Percentiles rank a stretch among this genome's conserved stretches.
Conservation (phyloP, 2,113 vertebrate genomes). For the Corynorhinus townsendii region DNA sequence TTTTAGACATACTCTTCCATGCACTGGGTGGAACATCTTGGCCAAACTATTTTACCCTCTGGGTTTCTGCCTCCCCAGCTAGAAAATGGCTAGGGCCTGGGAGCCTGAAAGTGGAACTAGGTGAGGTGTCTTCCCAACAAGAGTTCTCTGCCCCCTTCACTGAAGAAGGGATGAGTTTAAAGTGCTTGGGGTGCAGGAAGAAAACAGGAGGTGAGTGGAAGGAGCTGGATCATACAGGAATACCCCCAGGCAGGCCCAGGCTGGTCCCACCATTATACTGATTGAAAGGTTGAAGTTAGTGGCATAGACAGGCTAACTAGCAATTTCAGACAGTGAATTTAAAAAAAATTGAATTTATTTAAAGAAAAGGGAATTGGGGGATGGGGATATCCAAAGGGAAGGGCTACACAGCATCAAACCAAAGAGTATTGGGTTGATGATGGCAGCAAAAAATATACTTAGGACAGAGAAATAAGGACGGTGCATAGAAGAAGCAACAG, state of each 20-base stretch:
- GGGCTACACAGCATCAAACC: too few relatives aligned
- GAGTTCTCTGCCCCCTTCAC: not conserved
- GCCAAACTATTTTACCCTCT: not conserved
- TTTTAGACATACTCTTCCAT: not conserved
- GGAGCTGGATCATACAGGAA: fast-evolving
- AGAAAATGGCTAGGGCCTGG: not conserved
- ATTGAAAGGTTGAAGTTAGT: too few relatives aligned
- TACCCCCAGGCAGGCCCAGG: not conserved
- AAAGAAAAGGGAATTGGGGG: too few relatives aligned
- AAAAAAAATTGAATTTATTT: too few relatives aligned
- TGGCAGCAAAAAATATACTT: too few relatives aligned
- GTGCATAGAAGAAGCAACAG: too few relatives aligned
- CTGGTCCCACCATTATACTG: not conserved
- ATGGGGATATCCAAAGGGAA: too few relatives aligned
- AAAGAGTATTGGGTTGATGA: too few relatives aligned
- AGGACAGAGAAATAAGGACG: too few relatives aligned
- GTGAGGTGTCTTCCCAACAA: not conserved
- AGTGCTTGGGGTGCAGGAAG: not conserved
- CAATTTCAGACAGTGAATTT: too few relatives aligned
- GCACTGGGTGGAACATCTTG: not conserved
- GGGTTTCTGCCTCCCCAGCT: not conserved
- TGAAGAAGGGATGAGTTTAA: not conserved
- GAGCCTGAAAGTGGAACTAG: not conserved
- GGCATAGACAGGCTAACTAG: too few relatives aligned
- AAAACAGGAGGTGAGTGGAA: too few relatives aligned